Conservation (phyloP, 2,113 vertebrate genomes). For the Mus pahari region DNA sequence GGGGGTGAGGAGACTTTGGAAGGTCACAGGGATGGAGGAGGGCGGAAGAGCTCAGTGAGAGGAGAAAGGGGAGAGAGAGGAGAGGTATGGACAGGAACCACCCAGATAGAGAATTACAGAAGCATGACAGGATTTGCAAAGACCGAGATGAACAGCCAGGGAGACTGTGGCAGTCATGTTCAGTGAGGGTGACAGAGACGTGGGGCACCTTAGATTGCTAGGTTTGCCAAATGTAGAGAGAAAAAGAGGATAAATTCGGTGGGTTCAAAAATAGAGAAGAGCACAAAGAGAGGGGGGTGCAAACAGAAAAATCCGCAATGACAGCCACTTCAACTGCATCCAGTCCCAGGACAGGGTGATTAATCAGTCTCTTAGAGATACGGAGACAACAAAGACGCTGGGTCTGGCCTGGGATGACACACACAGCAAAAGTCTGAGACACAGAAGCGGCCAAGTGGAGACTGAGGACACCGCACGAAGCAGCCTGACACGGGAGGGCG, state of each 20-base stretch:
- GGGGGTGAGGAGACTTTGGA: slow-evolving; percentile 56
- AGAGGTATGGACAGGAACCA: background rate
- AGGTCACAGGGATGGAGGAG: slow-evolving; percentile 72
- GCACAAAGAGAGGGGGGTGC: background rate
- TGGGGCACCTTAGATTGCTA: background rate
- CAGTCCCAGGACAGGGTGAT: slow-evolving; percentile 1
- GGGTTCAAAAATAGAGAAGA: background rate
- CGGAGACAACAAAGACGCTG: background rate
- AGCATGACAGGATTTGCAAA: background rate
- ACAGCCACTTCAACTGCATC: background rate
- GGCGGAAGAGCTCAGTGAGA: slow-evolving; percentile 77
- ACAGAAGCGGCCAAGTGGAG: background rate
- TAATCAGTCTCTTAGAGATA: background rate
- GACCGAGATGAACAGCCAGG: background rate
- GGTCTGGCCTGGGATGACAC: background rate
- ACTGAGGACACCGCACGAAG: background rate
- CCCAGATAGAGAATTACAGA: slow-evolving; percentile 22
- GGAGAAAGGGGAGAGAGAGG: background rate
- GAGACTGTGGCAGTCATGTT: background rate
- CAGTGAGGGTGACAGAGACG: slow-evolving; percentile 58
- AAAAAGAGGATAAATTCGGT: background rate
- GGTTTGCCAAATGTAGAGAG: background rate
- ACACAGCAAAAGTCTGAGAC: background rate
- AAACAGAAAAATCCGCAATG: background rate
- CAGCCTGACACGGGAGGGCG: no score